These are phyloP conservation scores for Pseudonaja textilis DNA, from an alignment of 2,113 vertebrate genomes.

Conservation along the genomic window DNA sequence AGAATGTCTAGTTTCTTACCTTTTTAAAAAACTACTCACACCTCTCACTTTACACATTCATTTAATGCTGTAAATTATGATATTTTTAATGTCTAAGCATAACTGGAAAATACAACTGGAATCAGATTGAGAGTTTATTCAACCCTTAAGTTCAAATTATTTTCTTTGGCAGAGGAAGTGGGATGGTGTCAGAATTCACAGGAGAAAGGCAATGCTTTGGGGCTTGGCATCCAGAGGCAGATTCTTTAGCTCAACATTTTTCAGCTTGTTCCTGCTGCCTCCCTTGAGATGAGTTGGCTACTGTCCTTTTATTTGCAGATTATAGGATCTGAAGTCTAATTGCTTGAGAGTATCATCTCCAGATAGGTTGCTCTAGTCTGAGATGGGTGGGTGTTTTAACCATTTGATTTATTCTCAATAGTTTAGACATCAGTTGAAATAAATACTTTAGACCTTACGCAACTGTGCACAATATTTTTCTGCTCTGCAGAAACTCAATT, in stretches of 20 bases:
- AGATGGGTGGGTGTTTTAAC: background rate
- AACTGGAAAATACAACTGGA: background rate
- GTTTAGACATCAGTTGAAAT: no score
- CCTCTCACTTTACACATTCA: slow-evolving; percentile 16
- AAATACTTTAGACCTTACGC: no score
- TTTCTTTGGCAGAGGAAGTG: background rate
- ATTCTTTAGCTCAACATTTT: no score
- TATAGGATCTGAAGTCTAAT: no score
- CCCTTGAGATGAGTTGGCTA: no score
- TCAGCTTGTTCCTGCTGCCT: no score
- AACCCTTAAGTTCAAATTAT: background rate
- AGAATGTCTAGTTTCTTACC: slow-evolving; percentile 54
- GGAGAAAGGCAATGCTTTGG: background rate
- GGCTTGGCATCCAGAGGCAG: background rate
- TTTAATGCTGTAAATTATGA: slow-evolving; percentile 40
- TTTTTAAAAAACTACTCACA: slow-evolving; percentile 43
- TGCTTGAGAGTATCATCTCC: no score
- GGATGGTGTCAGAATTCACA: background rate
- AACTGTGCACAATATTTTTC: no score
- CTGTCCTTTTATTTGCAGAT: no score
- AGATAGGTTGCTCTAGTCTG: no score
- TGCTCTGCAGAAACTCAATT: no score
- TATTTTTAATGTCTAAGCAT: background rate
- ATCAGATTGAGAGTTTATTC: slow-evolving; percentile 7
- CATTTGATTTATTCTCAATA: background rate